Evolutionary conservation across 23 tunicate species (phyloP), one percentile per base, ranked within the genome.

Genomic region (Halocynthia aurantium): DNA sequence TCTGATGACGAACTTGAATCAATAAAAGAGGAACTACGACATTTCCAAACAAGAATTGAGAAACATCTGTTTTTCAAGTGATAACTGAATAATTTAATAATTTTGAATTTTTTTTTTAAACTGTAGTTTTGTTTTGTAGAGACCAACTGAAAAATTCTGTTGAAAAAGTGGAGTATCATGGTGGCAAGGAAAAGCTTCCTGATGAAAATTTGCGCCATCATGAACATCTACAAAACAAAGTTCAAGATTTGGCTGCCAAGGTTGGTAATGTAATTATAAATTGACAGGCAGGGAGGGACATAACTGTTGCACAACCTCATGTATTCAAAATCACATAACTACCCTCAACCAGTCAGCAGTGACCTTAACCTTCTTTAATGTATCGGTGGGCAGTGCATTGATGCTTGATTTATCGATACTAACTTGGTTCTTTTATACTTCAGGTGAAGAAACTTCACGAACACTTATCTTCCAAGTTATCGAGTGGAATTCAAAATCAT

Each of bases 21-120:
- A 13, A 56, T 86, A 7, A 77, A 81, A 69, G 82, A 86, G 70
- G 92, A 86, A 58, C 70, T 86, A 7, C 77, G 69, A 12, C 85
- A 81, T 69, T 86, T 81, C 69, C 81, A 86, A 75, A 69, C 72
- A 22, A 66, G 82, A 68, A 70, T 76, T 69, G 83, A 86, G 44
- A 86, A 86, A 63, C 92, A 86, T 69, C 55, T 84, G 10, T 79
- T 83, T 75, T 86, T 86, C 63, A 80, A 57, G 92, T 86, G 15
- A 13, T 8, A 31, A 31, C 44, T 31, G 44, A 31, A 31, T 4
- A 71, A 19, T 52, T 22, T 40, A 52, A 1, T 68, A 20, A 68
- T 18, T 68, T 18, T 68, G 17, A 58, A 58, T n/a, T 58, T 31
- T 31, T 31, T 1, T 31, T 31, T 31, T 31, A 0, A 31, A 31